A percentile compares a stretch with the other conserved stretches of the same genome.
phyloP scores from a whole-genome alignment of 2,888 invertebrate species.

The Aspidiotus destructor region DNA sequence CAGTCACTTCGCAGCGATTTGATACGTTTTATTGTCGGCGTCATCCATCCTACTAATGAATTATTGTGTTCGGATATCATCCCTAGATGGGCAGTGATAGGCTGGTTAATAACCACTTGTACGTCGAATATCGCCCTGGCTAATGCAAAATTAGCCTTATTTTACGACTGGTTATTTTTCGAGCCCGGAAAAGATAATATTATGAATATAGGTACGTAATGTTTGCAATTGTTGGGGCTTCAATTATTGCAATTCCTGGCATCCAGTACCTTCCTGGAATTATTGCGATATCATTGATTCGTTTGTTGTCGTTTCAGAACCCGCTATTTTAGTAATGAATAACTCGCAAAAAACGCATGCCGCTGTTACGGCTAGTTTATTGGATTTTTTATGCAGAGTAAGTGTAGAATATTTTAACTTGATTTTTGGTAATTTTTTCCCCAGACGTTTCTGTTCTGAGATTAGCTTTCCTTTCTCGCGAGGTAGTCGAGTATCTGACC shows the following conservation, averaged over 20 bases:
- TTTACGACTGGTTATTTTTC: conserved; percentile 90
- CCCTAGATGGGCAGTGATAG: conserved; percentile 89
- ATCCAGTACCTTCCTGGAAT: background rate
- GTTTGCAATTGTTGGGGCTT: background rate
- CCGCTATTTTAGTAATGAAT: conserved; percentile 86
- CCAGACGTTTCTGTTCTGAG: too few species aligned
- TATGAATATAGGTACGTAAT: conserved; percentile 69
- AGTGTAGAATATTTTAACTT: conserved; percentile 38
- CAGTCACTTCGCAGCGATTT: conserved; percentile 84
- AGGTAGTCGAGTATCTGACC: too few species aligned
- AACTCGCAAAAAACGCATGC: conserved; percentile 87
- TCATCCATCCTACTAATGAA: conserved; percentile 89
- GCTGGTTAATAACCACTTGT: conserved; percentile 84
- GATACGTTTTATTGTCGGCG: conserved; percentile 85
- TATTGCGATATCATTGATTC: conserved; percentile 4
- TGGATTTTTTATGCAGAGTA: conserved; percentile 79
- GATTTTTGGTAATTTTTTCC: background rate
- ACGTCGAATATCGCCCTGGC: conserved; percentile 80
- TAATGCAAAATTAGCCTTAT: conserved; percentile 81
- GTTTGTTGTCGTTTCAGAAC: conserved; percentile 51
- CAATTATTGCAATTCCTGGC: conserved; percentile 5
- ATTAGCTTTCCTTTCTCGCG: too few species aligned
- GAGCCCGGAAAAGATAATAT: conserved; percentile 85
- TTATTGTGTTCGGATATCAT: conserved; percentile 87
- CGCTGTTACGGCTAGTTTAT: conserved; percentile 74